Conservation (phyloP, 1,140 invertebrate genomes). For the Anagrus nilaparvatae region DNA sequence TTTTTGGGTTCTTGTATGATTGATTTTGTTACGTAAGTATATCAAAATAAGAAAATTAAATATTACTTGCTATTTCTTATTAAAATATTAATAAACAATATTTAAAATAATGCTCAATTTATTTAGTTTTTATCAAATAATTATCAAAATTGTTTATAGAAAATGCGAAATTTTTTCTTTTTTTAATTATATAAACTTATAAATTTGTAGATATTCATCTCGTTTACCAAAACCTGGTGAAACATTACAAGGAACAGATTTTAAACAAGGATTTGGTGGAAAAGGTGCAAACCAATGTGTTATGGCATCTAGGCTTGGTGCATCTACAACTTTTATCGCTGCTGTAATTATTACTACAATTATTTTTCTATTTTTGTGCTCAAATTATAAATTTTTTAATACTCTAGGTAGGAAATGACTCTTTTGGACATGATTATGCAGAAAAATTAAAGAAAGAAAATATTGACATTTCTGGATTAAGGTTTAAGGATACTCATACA, state of each 20-base stretch:
- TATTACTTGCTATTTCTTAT: background rate
- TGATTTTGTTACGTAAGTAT: slow-evolving; percentile 65
- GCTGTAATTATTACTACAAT: slow-evolving; percentile 58
- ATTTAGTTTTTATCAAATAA: slow-evolving; percentile 15
- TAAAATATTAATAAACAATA: slow-evolving; percentile 1
- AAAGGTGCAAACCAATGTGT: slow-evolving; percentile 98
- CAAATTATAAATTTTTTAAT: slow-evolving; percentile 7
- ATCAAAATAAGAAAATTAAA: too few relatives aligned
- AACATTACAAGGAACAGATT: slow-evolving; percentile 77
- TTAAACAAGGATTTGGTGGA: slow-evolving; percentile 79
- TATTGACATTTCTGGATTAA: slow-evolving; percentile 59
- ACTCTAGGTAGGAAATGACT: slow-evolving; percentile 71
- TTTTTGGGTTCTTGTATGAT: slow-evolving; percentile 76
- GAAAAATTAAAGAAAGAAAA: slow-evolving; percentile 53
- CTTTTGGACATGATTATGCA: slow-evolving; percentile 70
- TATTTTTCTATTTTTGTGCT: slow-evolving; percentile 9
- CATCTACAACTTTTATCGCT: slow-evolving; percentile 66
- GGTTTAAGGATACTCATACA: too few relatives aligned
- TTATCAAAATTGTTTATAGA: slow-evolving; percentile 13
- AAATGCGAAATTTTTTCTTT: slow-evolving; percentile 9
- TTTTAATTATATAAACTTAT: slow-evolving; percentile 15
- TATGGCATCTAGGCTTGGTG: slow-evolving; percentile 73
- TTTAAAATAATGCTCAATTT: slow-evolving; percentile 8
- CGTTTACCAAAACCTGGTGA: slow-evolving; percentile 80
- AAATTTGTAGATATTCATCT: slow-evolving; percentile 62